phyloP scores from a whole-genome alignment of 2,113 vertebrate genomes.

The Myodes glareolus region DNA sequence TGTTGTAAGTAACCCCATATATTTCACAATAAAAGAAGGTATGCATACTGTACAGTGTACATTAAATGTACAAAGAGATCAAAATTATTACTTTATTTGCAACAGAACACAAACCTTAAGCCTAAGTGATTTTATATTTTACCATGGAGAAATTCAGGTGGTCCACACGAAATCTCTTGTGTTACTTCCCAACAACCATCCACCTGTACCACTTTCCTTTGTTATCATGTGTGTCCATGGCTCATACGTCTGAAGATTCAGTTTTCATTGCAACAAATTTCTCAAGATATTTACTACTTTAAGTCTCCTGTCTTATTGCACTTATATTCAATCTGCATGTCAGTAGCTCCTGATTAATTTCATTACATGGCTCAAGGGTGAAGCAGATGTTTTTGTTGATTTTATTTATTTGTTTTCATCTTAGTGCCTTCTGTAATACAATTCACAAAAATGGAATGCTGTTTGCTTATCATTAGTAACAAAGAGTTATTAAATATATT shows the following conservation, averaged over 20 bases:
- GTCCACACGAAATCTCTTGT: conserved; percentile 52
- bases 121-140: conserved; percentile 69
- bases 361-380: conserved; percentile 66
- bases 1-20: conserved; percentile 56
- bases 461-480: conserved; percentile 47
- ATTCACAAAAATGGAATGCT: conserved; percentile 77
- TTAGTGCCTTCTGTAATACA: conserved; percentile 62
- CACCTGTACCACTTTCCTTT: conserved; percentile 65
- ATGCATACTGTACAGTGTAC: conserved; percentile 41
- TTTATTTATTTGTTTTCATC: conserved; percentile 55
- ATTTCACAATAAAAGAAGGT: conserved; percentile 48
- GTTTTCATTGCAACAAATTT: conserved; percentile 77
- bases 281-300: conserved; percentile 77
- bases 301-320: conserved; percentile 79
- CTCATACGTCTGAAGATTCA: conserved; percentile 73
- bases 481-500: conserved; percentile 41
- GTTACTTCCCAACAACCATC: conserved; percentile 58
- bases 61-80: conserved; percentile 18
- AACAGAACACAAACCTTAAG: conserved; percentile 75
- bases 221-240: conserved; percentile 73
- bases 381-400: conserved; percentile 73
- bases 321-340: conserved; percentile 72
- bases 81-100: conserved; percentile 55
- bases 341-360: conserved; percentile 60
- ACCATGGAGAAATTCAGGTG: conserved; percentile 66